A percentile compares a stretch with the other conserved stretches of the same genome.
Conservation (phyloP, 2,797 vertebrate species). For the Phrynocephalus guinanensis region DNA sequence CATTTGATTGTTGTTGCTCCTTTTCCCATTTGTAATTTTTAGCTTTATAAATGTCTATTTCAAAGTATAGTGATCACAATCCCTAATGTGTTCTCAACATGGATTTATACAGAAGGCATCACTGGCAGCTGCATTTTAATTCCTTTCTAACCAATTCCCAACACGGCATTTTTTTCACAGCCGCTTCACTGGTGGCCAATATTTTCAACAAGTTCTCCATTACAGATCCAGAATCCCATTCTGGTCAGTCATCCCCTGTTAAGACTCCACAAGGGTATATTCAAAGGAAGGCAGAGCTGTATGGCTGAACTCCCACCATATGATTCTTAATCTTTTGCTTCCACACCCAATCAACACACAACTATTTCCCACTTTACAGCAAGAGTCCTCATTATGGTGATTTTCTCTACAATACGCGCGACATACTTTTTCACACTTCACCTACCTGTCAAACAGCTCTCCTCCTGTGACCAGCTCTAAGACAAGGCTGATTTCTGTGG, state of each 20-base stretch:
- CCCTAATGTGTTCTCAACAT: neutral
- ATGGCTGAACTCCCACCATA: neutral
- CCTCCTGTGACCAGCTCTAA: conserved; percentile 89
- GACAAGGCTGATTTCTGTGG: conserved; percentile 88
- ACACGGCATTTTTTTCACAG: neutral
- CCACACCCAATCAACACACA: neutral
- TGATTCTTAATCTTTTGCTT: neutral
- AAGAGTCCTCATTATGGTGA: neutral
- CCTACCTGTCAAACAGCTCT: conserved; percentile 89
- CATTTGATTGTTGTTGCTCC: neutral
- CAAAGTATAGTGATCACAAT: neutral
- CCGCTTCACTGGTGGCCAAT: neutral
- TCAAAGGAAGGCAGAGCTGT: neutral
- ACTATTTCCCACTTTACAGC: neutral
- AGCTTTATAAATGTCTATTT: neutral
- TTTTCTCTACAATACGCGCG: neutral
- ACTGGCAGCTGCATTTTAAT: neutral
- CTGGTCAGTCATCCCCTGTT: neutral
- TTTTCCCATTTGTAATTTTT: neutral
- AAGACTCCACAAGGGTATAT: neutral
- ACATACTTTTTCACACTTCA: conserved; percentile 5
- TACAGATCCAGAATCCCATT: neutral
- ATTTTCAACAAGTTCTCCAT: neutral
- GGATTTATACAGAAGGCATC: neutral
- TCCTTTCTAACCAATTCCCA: neutral